phyloP scores from a whole-genome alignment of 2,797 vertebrate species.

The Dicrostonyx torquatus region DNA sequence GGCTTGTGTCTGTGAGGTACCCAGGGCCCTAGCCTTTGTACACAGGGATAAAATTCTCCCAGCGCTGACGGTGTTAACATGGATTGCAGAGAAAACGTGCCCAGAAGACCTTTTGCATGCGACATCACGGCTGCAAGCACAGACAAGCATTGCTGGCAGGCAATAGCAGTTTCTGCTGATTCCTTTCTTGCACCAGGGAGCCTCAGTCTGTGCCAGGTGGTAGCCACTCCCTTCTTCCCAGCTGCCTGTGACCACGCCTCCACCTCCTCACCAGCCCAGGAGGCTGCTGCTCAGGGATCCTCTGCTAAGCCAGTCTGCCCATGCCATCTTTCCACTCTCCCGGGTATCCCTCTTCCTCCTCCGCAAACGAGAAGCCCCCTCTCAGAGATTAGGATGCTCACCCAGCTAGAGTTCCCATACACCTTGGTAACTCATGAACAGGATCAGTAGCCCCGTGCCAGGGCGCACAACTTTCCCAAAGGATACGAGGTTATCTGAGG shows the following conservation, averaged over 20 bases:
- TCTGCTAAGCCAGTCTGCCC: background rate
- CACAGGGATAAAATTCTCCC: background rate
- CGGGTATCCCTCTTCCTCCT: accelerated
- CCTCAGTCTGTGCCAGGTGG: background rate
- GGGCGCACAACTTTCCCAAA: background rate
- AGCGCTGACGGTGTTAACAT: background rate
- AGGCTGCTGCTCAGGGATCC: background rate
- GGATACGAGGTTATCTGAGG: background rate
- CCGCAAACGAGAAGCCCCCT: background rate
- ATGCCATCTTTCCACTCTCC: accelerated
- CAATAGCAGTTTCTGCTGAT: background rate
- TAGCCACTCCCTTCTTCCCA: background rate
- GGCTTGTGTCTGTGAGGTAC: background rate
- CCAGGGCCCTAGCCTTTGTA: background rate
- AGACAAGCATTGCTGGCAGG: background rate
- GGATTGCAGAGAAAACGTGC: background rate
- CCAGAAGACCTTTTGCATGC: background rate
- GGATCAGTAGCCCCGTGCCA: background rate
- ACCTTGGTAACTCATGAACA: background rate
- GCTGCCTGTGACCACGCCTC: background rate
- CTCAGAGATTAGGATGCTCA: background rate
- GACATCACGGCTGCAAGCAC: background rate
- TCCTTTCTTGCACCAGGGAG: background rate
- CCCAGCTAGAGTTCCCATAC: background rate
- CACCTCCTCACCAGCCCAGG: background rate